phyloP scores from a whole-genome alignment of 2,797 vertebrate genomes.

The Apodemus agrarius region DNA sequence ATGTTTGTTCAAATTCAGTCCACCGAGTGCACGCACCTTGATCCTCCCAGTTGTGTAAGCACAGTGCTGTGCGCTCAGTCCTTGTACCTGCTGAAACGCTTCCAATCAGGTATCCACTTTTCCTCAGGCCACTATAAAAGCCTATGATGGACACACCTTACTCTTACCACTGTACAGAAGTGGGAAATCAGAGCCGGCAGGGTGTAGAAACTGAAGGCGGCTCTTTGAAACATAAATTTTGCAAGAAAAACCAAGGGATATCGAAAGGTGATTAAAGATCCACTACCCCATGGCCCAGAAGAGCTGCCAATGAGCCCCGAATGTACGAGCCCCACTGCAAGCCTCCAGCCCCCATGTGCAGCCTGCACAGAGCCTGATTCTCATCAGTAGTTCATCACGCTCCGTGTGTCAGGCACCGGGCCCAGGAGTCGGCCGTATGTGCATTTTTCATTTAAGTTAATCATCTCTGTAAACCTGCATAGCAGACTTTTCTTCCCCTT shows the following conservation, averaged over 20 bases:
- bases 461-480: not conserved
- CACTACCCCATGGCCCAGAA: not conserved
- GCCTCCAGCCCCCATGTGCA: not conserved
- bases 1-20: not conserved
- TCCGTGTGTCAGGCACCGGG: not conserved
- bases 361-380: not conserved
- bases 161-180: not conserved
- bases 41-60: not conserved
- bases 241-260: not conserved
- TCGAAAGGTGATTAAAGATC: not conserved
- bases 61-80: not conserved
- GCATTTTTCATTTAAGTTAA: conserved; percentile 17
- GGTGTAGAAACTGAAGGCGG: not conserved
- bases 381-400: not conserved
- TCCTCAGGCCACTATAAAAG: not conserved
- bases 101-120: too few relatives aligned
- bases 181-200: not conserved
- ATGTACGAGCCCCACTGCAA: not conserved
- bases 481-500: not conserved
- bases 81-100: not conserved
- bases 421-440: not conserved
- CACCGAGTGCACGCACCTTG: not conserved
- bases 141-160: not conserved
- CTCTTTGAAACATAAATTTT: not conserved
- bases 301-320: not conserved